phyloP scores from a whole-genome alignment of 2,797 vertebrate genomes.

The Sebastes steindachneri region DNA sequence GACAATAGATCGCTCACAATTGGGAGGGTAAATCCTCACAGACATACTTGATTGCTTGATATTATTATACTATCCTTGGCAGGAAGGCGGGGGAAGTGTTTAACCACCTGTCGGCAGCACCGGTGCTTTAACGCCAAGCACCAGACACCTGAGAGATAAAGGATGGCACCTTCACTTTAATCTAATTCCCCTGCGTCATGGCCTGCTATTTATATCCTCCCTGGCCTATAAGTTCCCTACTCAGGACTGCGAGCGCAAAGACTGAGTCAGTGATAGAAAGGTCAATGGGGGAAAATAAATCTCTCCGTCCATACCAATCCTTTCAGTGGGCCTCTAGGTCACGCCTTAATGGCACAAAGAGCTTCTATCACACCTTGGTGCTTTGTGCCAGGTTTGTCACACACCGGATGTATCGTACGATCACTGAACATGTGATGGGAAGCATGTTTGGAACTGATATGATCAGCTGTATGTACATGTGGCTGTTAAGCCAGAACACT shows the following conservation, averaged over 20 bases:
- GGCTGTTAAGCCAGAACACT: neutral
- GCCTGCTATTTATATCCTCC: conserved; percentile 69
- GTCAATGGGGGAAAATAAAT: conserved; percentile 42
- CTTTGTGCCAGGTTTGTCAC: neutral
- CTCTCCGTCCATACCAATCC: neutral
- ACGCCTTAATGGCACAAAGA: neutral
- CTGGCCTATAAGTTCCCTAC: conserved; percentile 59
- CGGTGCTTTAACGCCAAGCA: conserved; percentile 12
- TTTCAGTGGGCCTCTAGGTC: conserved; percentile 7
- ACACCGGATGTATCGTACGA: neutral
- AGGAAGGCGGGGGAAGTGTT: conserved; percentile 1
- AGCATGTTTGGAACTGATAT: neutral
- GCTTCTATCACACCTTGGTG: neutral
- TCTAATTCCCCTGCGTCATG: conserved; percentile 77
- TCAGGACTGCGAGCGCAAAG: conserved; percentile 29
- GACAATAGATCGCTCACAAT: neutral
- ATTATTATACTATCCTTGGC: neutral
- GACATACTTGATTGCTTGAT: neutral
- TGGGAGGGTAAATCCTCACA: conserved; percentile 2
- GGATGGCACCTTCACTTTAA: conserved; percentile 74
- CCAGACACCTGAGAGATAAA: conserved; percentile 57
- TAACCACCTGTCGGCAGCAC: conserved; percentile 58
- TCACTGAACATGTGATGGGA: neutral
- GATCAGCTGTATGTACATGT: neutral
- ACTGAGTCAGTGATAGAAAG: conserved; percentile 55